Base-by-base conservation (phyloP, 2,797 vertebrate species). In the Sitta carolinensis region DNA sequence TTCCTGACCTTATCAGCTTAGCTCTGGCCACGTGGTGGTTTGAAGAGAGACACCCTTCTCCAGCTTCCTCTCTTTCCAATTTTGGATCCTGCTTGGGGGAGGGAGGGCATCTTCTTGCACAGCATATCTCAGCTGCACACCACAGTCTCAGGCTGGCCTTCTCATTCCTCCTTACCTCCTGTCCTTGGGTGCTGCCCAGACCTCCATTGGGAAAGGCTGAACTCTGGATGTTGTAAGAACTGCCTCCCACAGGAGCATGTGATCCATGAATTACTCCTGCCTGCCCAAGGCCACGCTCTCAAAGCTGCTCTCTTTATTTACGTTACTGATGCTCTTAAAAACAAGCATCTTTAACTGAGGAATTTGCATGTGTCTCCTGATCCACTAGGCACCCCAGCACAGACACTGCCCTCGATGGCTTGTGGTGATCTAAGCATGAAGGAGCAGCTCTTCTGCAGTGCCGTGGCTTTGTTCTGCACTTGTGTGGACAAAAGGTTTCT, bases 1-100 rank as follows among this genome's bases (percentile, higher is more conserved):
- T 94, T 93, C 90, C 91, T 89, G 80, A 79, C 83, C 19, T 43
- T 55, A 58, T 29, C 82, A 51, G 61, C 34, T 87, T 54, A 62
- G 74, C 42, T 75, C 58, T 90, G 85, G 55, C 62, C 62, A 29
- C 0, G 1, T 2, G 3, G 64, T 91, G 34, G 50, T 81, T 90
- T 79, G 45, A 23, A 34, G 84, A 94, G 50, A 86, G 69, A 52
- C 83, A 55, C 66, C 43, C 64, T 85, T 86, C 79, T 82, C 45
- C 63, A 69, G 59, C 77, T 96, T 95, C 94, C 93, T 90, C 63
- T 32, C 47, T 63, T 89, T 93, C 79, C 67, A 55, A 5, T 84
- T 91, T 81, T 90, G 90, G 73, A 76, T 85, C 67, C 32, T 2
- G 1, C 29, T 2, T 73, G 58, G 62, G 40, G 73, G 66, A 45